Conservation (phyloP, 2,888 invertebrate species). For the Latrodectus elegans region DNA sequence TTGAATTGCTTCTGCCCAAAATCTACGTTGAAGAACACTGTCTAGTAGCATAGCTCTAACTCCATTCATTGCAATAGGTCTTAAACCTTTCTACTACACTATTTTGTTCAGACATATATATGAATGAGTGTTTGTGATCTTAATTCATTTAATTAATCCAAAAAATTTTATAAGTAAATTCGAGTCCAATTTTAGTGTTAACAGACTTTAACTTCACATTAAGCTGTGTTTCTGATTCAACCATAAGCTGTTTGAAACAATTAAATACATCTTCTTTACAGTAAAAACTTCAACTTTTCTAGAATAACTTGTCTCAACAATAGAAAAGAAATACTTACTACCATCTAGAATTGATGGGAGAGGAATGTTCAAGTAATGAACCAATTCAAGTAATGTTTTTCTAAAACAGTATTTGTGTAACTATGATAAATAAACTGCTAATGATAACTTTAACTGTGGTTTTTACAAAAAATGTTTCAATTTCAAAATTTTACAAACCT, state of each 20-base stretch:
- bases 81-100: neutral
- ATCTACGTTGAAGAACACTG: neutral
- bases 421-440: neutral
- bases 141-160: neutral
- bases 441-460: neutral
- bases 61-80: neutral
- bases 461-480: neutral
- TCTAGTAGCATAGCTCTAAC: neutral
- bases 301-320: neutral
- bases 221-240: too few relatives aligned
- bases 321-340: neutral
- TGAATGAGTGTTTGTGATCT: neutral
- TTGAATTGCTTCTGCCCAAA: neutral
- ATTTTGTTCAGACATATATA: slow-evolving; percentile 1
- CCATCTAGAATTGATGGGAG: neutral
- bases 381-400: neutral
- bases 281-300: neutral
- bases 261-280: neutral
- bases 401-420: neutral
- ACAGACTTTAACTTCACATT: neutral
- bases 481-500: neutral
- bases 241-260: neutral
- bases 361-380: too few relatives aligned
- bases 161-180: neutral
- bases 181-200: neutral